Percentiles rank a stretch among this genome's conserved stretches.
These are phyloP conservation scores for Melieria omissa DNA, from an alignment of 2,888 invertebrate genomes.

Conservation along the genomic window DNA sequence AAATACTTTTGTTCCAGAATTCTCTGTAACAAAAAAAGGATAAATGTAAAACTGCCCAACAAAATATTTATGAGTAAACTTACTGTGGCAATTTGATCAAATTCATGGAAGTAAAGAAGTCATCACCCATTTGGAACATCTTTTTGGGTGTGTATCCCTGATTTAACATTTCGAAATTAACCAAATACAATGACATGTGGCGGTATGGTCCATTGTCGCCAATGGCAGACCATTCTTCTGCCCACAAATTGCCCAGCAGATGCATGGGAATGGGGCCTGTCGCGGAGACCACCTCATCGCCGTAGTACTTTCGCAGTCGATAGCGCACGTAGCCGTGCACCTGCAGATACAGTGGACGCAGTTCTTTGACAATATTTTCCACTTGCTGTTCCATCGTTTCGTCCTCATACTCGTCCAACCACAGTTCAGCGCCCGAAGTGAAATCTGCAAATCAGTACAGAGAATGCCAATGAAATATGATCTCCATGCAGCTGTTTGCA, in stretches of 20 bases:
- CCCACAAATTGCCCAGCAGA: conserved; percentile 86
- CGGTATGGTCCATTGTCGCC: conserved; percentile 76
- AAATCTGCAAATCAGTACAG: conserved; percentile 69
- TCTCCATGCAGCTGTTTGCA: neutral
- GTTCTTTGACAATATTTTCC: conserved; percentile 76
- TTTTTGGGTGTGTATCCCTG: conserved; percentile 80
- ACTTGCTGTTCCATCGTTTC: conserved; percentile 76
- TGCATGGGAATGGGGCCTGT: conserved; percentile 83
- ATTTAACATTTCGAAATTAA: conserved; percentile 77
- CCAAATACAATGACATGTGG: conserved; percentile 76
- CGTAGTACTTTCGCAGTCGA: conserved; percentile 78
- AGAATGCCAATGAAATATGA: neutral
- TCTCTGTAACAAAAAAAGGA: conserved; percentile 60
- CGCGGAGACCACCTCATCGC: conserved; percentile 73
- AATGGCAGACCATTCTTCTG: conserved; percentile 76
- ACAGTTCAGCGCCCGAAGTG: conserved; percentile 76
- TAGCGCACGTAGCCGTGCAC: conserved; percentile 85
- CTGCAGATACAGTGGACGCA: conserved; percentile 84
- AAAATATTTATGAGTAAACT: conserved; percentile 39
- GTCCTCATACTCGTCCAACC: conserved; percentile 79
- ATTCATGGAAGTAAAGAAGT: conserved; percentile 86
- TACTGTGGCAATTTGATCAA: conserved; percentile 78
- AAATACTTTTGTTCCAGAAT: conserved; percentile 88
- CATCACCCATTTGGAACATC: conserved; percentile 87
- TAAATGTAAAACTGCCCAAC: neutral